A percentile compares a stretch with the other conserved stretches of the same genome.
Conservation (phyloP, 2,797 vertebrate genomes). For the Pseudochaenichthys georgianus region DNA sequence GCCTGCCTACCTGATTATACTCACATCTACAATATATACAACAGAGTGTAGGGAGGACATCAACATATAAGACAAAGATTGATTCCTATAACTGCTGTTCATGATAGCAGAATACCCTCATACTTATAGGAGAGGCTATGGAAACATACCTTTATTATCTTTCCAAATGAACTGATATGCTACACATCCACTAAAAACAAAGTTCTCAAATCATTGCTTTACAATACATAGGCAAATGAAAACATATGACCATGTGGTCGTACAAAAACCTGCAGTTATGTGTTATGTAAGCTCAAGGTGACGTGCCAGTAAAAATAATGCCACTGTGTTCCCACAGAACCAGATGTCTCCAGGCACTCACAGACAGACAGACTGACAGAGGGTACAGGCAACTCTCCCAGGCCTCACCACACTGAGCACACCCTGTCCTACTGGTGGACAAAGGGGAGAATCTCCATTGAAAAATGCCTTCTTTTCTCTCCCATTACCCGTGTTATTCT, state of each 20-base stretch:
- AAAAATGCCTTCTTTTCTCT: slow-evolving; percentile 68
- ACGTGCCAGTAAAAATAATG: slow-evolving; percentile 45
- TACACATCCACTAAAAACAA: neutral
- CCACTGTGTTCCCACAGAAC: slow-evolving; percentile 40
- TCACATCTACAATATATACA: slow-evolving; percentile 24
- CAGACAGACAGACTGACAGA: slow-evolving; percentile 32
- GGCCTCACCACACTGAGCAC: slow-evolving; percentile 57
- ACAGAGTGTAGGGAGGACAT: slow-evolving; percentile 10
- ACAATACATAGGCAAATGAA: neutral
- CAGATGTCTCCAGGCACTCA: slow-evolving; percentile 58
- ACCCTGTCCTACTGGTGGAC: slow-evolving; percentile 67
- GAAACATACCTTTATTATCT: slow-evolving; percentile 19
- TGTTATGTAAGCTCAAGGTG: slow-evolving; percentile 41
- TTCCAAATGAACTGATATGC: slow-evolving; percentile 1
- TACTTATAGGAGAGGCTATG: neutral
- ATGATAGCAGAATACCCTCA: slow-evolving; percentile 16
- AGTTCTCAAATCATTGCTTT: neutral
- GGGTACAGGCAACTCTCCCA: slow-evolving; percentile 49
- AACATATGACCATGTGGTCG: neutral
- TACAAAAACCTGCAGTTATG: slow-evolving; percentile 21
- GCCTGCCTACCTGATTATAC: slow-evolving; percentile 55
- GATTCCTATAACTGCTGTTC: slow-evolving; percentile 11
- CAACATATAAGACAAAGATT: neutral
- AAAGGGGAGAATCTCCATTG: slow-evolving; percentile 62
- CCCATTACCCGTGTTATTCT: slow-evolving; percentile 59